phyloP scores from a whole-genome alignment of 2,797 vertebrate species.

The Geotria australis region DNA sequence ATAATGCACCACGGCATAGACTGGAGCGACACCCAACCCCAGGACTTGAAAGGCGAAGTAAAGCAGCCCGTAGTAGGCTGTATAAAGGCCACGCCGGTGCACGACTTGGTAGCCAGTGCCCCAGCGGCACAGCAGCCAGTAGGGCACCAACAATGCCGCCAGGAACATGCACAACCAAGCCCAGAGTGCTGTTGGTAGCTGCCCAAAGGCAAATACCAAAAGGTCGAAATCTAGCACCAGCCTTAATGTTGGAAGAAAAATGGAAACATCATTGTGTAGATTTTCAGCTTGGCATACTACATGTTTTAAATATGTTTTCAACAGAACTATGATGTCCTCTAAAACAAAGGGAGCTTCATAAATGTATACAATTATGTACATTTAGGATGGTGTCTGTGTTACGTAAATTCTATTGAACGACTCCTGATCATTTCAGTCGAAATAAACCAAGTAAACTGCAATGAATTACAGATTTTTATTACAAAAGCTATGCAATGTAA shows the following conservation, averaged over 20 bases:
- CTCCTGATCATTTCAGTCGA: background rate
- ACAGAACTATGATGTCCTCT: background rate
- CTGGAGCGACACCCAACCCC: constrained; percentile 34
- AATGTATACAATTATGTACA: background rate
- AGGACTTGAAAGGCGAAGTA: constrained; percentile 37
- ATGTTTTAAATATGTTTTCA: background rate
- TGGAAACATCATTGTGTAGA: background rate
- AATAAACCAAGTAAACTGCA: background rate
- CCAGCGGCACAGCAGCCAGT: constrained; percentile 37
- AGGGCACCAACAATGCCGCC: constrained; percentile 33
- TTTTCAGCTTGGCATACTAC: background rate
- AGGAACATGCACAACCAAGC: constrained; percentile 70
- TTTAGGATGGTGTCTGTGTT: background rate
- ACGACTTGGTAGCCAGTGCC: constrained; percentile 20
- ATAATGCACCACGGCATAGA: constrained; percentile 30
- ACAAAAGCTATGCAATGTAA: background rate
- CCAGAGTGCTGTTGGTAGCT: constrained; percentile 34
- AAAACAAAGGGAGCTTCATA: background rate
- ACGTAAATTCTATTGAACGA: background rate
- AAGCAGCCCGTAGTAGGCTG: constrained; percentile 16
- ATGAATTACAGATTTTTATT: background rate
- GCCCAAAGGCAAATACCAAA: constrained; percentile 53
- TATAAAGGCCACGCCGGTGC: constrained; percentile 13
- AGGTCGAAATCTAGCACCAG: constrained; percentile 68
- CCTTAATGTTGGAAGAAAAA: constrained; percentile 13